phyloP scores from a whole-genome alignment of 2,888 invertebrate species.

The Drosophila greeni region DNA sequence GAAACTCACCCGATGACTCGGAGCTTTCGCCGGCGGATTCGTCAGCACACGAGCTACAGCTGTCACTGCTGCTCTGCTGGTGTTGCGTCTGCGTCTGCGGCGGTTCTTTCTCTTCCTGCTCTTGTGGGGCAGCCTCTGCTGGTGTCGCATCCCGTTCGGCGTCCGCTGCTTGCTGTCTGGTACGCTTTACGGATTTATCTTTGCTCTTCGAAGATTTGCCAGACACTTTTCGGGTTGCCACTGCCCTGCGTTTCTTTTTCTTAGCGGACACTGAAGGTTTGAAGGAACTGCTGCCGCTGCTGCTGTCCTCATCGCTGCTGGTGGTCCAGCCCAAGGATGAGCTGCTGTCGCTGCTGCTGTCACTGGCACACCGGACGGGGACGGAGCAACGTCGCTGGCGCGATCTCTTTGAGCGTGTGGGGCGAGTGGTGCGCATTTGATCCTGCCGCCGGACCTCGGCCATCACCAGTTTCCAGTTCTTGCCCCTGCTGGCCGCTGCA shows the following conservation, averaged over 20 bases:
- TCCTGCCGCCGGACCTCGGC: slow-evolving; percentile 55
- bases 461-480: slow-evolving; percentile 58
- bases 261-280: slow-evolving; percentile 1
- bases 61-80: slow-evolving; percentile 22
- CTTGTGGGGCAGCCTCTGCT: neutral
- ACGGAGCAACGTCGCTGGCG: slow-evolving; percentile 14
- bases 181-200: slow-evolving; percentile 39
- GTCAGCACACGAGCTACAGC: slow-evolving; percentile 36
- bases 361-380: slow-evolving; percentile 7
- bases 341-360: slow-evolving; percentile 26
- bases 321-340: slow-evolving; percentile 22
- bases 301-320: slow-evolving; percentile 23
- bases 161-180: slow-evolving; percentile 1
- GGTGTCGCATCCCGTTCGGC: neutral
- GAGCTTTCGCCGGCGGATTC: slow-evolving; percentile 31
- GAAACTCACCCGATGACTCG: slow-evolving; percentile 19
- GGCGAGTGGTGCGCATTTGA: slow-evolving; percentile 34
- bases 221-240: slow-evolving; percentile 34
- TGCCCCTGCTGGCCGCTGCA: slow-evolving; percentile 66
- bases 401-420: slow-evolving; percentile 33
- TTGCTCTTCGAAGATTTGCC: slow-evolving; percentile 2
- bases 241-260: slow-evolving; percentile 34
- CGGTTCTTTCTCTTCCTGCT: neutral
- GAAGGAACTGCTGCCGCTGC: slow-evolving; percentile 22
- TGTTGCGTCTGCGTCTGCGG: neutral